Base-by-base conservation (phyloP, 2,113 vertebrate species). In the Leptodactylus fuscus region DNA sequence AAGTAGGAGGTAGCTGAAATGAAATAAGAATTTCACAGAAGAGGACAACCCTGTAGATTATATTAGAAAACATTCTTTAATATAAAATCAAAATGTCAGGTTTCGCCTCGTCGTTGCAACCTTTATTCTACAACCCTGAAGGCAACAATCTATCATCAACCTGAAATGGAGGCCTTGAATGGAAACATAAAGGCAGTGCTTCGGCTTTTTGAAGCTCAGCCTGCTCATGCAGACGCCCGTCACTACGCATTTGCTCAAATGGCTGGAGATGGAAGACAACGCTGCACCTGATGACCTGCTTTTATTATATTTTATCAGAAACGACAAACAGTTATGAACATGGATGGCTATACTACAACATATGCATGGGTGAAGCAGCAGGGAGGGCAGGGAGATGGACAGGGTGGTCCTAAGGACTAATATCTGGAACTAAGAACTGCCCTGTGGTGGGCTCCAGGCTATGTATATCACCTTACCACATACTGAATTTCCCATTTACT, bases 401-500 rank as follows among this genome's bases (percentile, higher is more conserved):
- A 62, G 58, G 29, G 3, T 15, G 58, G 18, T 58, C 83, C 46
- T 80, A 77, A 49, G 11, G 27, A 76, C 82, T 85, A 85, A 73
- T 18, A 44, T 81, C 84, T 86, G 84, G 77, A 81, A 34, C 84
- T 86, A 86, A 44, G 29, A 1, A 58, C n/a, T 41, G 58, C 44
- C 60, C 36, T 55, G 29, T 18, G 32, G 49, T 48, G 7, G 58
- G 29, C 55, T 53, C 48, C 29, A 58, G n/a, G n/a, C 62, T 73
- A 44, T 44, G 32, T 13, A 38, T 49, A 81, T 38, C 84, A 71
- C 84, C 84, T 86, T 86, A 86, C 76, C 76, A 86, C 84, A 86
- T 81, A 86, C 77, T 46, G 84, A 81, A 86, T 60, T 73, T 86
- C 84, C 84, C 84, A 78, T 86, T 49, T 86, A 86, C 76, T 86